Evolutionary conservation across 2,888 invertebrate genomes (phyloP).

Genomic region (Zaprionus obscuricornis): DNA sequence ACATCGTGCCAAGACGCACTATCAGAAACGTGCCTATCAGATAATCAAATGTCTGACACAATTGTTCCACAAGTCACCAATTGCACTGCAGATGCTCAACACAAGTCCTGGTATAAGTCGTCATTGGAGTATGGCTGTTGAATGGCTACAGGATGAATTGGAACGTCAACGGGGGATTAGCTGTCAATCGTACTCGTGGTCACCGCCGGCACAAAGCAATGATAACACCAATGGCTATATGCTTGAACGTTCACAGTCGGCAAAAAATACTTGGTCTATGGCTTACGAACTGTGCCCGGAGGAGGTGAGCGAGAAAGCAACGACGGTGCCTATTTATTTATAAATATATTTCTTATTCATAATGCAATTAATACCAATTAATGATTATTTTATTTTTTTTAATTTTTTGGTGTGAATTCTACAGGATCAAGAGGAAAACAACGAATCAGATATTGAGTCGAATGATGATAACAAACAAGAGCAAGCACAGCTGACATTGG

Average conservation of each 20-base stretch:
- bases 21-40: slow-evolving; percentile 98
- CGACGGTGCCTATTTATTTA: slow-evolving; percentile 56
- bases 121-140: slow-evolving; percentile 94
- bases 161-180: slow-evolving; percentile 87
- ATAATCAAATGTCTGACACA: slow-evolving; percentile 98
- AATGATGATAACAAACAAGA: slow-evolving; percentile 78
- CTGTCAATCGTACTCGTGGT: slow-evolving; percentile 92
- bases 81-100: slow-evolving; percentile 91
- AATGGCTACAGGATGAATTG: slow-evolving; percentile 97
- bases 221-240: slow-evolving; percentile 97
- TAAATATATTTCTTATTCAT: background rate
- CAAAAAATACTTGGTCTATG: slow-evolving; percentile 92
- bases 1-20: slow-evolving; percentile 95
- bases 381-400: background rate
- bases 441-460: slow-evolving; percentile 82
- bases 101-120: slow-evolving; percentile 90
- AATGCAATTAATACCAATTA: too few species aligned
- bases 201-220: slow-evolving; percentile 96
- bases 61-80: slow-evolving; percentile 92
- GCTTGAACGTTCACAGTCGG: slow-evolving; percentile 96
- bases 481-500: slow-evolving; percentile 25
- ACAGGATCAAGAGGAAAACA: slow-evolving; percentile 83
- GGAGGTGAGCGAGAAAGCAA: slow-evolving; percentile 83
- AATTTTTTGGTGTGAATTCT: too few species aligned
- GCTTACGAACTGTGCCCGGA: slow-evolving; percentile 91